phyloP scores from a whole-genome alignment of 1,140 invertebrate genomes.

The Dreissena rostriformis region DNA sequence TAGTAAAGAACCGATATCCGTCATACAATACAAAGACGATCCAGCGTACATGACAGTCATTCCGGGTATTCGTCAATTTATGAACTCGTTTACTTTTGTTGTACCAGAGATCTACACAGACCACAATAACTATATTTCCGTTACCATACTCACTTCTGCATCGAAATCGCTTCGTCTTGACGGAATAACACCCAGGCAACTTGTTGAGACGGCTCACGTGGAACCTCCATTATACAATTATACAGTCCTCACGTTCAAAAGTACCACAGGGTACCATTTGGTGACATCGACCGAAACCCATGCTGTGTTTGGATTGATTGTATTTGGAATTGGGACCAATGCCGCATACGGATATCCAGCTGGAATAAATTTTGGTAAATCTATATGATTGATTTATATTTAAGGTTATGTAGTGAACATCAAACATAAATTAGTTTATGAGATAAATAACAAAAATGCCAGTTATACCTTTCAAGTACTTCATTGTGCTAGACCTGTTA shows the following conservation, averaged over 20 bases:
- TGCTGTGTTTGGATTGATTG: not conserved
- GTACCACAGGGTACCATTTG: not conserved
- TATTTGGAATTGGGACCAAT: not conserved
- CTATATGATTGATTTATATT: no score
- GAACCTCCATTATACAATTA: not conserved
- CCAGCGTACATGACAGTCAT: not conserved
- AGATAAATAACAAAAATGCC: no score
- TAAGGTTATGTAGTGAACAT: no score
- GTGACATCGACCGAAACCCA: not conserved
- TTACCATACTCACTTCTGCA: no score
- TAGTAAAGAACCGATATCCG: not conserved
- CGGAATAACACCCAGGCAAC: no score
- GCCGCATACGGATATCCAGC: not conserved
- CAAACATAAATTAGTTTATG: no score
- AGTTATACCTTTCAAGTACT: no score
- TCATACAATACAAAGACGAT: not conserved
- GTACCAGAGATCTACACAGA: not conserved
- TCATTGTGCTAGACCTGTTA: no score
- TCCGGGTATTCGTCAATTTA: not conserved
- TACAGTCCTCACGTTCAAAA: not conserved
- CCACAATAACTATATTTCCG: no score
- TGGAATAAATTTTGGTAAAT: not conserved
- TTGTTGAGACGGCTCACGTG: not conserved
- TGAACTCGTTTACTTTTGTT: not conserved
- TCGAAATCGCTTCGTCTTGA: no score